Evolutionary conservation across 2,113 vertebrate genomes (phyloP).

Genomic region (Crotophaga sulcirostris): DNA sequence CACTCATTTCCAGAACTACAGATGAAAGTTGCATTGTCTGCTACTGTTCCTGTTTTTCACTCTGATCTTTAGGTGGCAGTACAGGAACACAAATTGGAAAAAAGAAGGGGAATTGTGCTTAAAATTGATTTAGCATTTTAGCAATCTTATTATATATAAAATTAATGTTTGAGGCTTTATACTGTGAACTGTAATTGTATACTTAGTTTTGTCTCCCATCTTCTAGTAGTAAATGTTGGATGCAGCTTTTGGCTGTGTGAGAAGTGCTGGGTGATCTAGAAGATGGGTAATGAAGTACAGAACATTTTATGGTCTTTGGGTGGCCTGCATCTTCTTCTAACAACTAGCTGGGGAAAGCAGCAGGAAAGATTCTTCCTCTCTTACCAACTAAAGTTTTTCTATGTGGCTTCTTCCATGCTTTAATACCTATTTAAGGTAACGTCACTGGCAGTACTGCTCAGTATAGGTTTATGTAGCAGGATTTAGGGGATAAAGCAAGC

Average conservation of each 20-base stretch:
- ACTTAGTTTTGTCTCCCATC: not conserved
- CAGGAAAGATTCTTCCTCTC: not conserved
- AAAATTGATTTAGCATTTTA: not conserved
- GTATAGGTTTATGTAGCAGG: not conserved
- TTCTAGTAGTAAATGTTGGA: not conserved
- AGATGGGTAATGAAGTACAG: not conserved
- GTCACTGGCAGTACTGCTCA: not conserved
- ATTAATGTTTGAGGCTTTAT: not conserved
- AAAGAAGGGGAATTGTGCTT: not conserved
- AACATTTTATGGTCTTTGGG: not conserved
- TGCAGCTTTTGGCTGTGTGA: not conserved
- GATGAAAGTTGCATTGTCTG: fast-evolving
- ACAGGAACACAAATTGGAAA: not conserved
- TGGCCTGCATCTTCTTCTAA: not conserved
- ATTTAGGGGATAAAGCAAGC: not conserved
- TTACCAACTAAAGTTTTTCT: not conserved
- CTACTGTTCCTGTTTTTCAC: not conserved
- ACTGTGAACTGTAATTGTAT: not conserved
- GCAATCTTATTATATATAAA: not conserved
- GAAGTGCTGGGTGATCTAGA: not conserved
- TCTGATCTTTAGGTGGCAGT: slow-evolving; percentile 69
- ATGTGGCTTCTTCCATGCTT: not conserved
- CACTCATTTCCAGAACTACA: not conserved
- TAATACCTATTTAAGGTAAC: not conserved
- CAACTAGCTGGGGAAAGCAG: not conserved